Base-by-base conservation (phyloP, 2,888 invertebrate species). In the Eupeodes luniger region DNA sequence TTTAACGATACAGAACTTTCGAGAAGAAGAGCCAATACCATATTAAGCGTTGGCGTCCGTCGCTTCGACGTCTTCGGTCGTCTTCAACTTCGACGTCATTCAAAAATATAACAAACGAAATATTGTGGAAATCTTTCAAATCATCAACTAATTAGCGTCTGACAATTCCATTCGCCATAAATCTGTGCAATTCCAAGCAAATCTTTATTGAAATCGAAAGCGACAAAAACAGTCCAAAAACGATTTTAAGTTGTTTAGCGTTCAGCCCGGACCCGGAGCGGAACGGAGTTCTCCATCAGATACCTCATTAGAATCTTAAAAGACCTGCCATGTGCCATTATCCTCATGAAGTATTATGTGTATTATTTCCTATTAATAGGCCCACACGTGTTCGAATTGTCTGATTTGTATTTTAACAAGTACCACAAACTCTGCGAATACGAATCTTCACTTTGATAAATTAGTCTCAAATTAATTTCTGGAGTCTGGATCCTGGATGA, bases 61-160 rank as follows among this genome's bases (percentile, higher is more conserved):
- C 7, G 27, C 19, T 19, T 19, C 19, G 19, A 19, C 44, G 19
- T 51, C 14, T 36, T 51, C 10, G 27, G 51, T 51, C 10, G 27
- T 62, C 27, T 27, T 27, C 27, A 27, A 27, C 27, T 27, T 27
- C 12, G 1, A 19, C n/a, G n/a, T 34, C 69, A 7, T 27, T 27
- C 53, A 57, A 76, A 19, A 47, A 70, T 40, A n/a, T 27, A 34
- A 76, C 61, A 19, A 57, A 27, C 2, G 3, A 64, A 59, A 36
- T 47, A 70, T 77, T 70, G 74, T 74, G 78, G 64, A 81, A 67
- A 70, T 88, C 78, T 85, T 85, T 78, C 77, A 88, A 85, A 88
- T 85, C 78, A 81, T 85, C 81, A 81, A 70, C 88, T 85, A 88
- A 88, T 88, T 88, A 88, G 88, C 77, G 69, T 88, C 74, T 88